Percentiles rank a stretch among this genome's conserved stretches.
phyloP scores from a whole-genome alignment of 1,140 invertebrate genomes.

The Panagrolaimus sp. region DNA sequence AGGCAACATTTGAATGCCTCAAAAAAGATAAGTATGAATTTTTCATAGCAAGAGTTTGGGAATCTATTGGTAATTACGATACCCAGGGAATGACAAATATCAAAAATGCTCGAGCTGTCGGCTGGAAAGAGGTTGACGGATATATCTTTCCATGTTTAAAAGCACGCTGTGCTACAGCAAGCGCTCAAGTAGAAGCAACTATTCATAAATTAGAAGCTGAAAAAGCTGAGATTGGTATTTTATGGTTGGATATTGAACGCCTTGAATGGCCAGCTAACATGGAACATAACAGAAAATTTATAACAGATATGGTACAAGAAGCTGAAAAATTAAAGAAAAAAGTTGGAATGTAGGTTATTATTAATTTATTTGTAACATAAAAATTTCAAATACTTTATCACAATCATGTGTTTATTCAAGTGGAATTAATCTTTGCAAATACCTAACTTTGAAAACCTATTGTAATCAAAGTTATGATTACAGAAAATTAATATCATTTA shows the following conservation, averaged over 20 bases:
- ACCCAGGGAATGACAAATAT: conserved; percentile 25
- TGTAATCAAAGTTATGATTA: too few relatives aligned
- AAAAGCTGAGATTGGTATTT: conserved; percentile 37
- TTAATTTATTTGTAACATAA: conserved; percentile 8
- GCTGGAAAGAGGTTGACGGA: conserved; percentile 24
- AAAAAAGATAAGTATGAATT: conserved; percentile 21
- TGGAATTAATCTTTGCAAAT: too few relatives aligned
- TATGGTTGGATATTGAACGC: conserved; percentile 42
- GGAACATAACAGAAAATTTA: conserved; percentile 24
- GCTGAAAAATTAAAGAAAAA: conserved; percentile 17
- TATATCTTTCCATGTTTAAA: conserved; percentile 37
- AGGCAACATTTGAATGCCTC: conserved; percentile 19
- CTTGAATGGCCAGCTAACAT: conserved; percentile 31
- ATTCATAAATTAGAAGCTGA: conserved; percentile 27
- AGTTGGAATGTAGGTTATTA: neutral
- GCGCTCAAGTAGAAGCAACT: conserved; percentile 28
- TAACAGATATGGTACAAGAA: conserved; percentile 23
- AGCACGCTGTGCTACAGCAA: conserved; percentile 20
- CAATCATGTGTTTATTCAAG: too few relatives aligned
- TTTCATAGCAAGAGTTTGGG: conserved; percentile 27
- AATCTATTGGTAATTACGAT: conserved; percentile 25
- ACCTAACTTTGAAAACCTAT: too few relatives aligned
- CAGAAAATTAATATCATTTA: too few relatives aligned
- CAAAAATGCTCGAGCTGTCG: conserved; percentile 22
- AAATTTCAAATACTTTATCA: too few relatives aligned